These are phyloP conservation scores for Cydia splendana DNA, from an alignment of 1,140 invertebrate genomes.

Conservation along the genomic window DNA sequence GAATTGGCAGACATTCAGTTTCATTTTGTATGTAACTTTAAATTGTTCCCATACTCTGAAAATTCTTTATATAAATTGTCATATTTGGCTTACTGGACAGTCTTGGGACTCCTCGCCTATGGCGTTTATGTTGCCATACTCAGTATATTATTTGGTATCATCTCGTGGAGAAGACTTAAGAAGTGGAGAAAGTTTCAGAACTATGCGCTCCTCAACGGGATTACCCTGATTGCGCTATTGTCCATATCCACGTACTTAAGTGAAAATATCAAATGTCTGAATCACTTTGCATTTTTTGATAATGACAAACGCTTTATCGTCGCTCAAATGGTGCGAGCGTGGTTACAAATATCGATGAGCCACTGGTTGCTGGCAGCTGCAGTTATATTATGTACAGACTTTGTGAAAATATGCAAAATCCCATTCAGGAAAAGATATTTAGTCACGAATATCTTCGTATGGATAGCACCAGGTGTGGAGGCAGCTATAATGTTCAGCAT, in stretches of 20 bases:
- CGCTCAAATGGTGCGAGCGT: not conserved
- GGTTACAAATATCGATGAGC: not conserved
- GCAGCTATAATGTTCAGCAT: not conserved
- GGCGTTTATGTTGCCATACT: not conserved
- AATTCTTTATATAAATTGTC: not conserved
- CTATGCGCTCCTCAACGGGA: not conserved
- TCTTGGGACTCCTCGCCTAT: not conserved
- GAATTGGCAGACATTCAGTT: not conserved
- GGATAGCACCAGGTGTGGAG: not conserved
- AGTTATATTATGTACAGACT: not conserved
- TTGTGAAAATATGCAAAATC: not conserved
- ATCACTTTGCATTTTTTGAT: not conserved
- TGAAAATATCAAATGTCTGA: not conserved
- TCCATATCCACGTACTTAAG: not conserved
- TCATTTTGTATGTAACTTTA: not conserved
- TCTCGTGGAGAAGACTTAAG: not conserved
- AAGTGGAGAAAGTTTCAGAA: constrained; percentile 16
- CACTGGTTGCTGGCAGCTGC: constrained; percentile 17
- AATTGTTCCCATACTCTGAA: not conserved
- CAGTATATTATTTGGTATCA: not conserved
- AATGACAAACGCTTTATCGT: not conserved
- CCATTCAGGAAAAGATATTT: not conserved
- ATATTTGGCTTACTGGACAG: not conserved
- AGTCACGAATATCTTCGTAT: not conserved
- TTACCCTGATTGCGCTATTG: not conserved